Evolutionary conservation across 2,888 invertebrate species (phyloP).

Genomic region (Agriopis aurantiaria): DNA sequence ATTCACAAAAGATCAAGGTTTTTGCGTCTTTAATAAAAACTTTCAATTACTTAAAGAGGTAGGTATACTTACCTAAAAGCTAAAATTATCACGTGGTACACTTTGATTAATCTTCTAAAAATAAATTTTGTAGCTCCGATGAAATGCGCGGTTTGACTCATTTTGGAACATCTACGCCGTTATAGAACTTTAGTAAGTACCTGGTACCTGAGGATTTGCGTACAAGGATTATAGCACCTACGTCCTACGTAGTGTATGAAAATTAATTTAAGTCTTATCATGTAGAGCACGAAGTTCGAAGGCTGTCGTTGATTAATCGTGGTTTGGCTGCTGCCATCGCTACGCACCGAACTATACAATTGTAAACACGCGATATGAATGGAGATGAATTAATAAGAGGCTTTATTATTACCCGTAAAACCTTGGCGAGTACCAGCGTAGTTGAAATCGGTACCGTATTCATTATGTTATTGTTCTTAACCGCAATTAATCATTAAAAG

Average conservation of each 20-base stretch:
- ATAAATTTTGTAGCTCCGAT: slow-evolving; percentile 1
- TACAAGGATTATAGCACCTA: slow-evolving; percentile 48
- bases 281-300: slow-evolving; percentile 65
- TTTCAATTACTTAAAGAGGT: slow-evolving; percentile 32
- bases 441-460: slow-evolving; percentile 21
- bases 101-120: slow-evolving; percentile 27
- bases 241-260: slow-evolving; percentile 54
- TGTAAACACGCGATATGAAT: slow-evolving; percentile 52
- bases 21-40: slow-evolving; percentile 39
- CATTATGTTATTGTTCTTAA: slow-evolving; percentile 35
- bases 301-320: slow-evolving; percentile 73
- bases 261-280: slow-evolving; percentile 64
- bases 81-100: slow-evolving; percentile 10
- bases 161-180: slow-evolving; percentile 27
- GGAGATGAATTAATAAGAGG: slow-evolving; percentile 57
- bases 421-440: slow-evolving; percentile 43
- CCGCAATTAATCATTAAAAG: slow-evolving; percentile 39
- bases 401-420: slow-evolving; percentile 50
- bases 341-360: slow-evolving; percentile 39
- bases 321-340: slow-evolving; percentile 56
- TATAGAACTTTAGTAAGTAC: slow-evolving; percentile 17
- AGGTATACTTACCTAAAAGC: neutral
- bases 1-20: slow-evolving; percentile 52
- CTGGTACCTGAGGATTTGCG: slow-evolving; percentile 13
- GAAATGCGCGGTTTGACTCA: slow-evolving; percentile 4